Evolutionary conservation across 92 coral and sea anemone species (phyloP).

Genomic region (Scolanthus callimorphus): DNA sequence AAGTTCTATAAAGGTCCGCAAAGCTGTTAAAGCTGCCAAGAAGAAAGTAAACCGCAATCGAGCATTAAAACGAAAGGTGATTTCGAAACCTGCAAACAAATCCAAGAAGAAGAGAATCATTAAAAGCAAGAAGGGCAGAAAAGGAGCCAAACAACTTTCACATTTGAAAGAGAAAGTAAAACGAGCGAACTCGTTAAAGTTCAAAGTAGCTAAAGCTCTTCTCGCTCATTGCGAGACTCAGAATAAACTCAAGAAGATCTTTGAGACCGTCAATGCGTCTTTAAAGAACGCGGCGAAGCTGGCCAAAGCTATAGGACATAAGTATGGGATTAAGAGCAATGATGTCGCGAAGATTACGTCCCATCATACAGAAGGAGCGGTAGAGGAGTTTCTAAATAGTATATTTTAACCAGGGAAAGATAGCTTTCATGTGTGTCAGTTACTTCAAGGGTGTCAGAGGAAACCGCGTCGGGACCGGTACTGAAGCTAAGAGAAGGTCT

Average conservation of each 20-base stretch:
- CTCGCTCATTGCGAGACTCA: constrained; percentile 82
- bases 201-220: constrained; percentile 82
- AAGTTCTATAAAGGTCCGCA: neutral
- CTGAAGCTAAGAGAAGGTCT: too few relatives aligned
- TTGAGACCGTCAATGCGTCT: constrained; percentile 69
- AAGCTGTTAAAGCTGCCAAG: neutral
- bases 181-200: constrained; percentile 62
- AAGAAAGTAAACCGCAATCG: neutral
- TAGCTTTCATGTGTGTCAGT: too few relatives aligned
- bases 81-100: neutral
- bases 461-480: neutral
- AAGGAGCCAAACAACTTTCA: constrained; percentile 4
- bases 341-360: constrained; percentile 67
- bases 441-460: neutral
- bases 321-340: constrained; percentile 65
- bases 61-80: too few relatives aligned
- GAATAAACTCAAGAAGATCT: constrained; percentile 66
- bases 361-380: constrained; percentile 68
- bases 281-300: constrained; percentile 67
- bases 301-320: constrained; percentile 76
- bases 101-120: neutral
- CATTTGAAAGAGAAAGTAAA: constrained; percentile 43
- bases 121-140: neutral
- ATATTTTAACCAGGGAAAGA: too few relatives aligned
- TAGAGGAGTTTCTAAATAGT: constrained; percentile 62